A percentile compares a stretch with the other conserved stretches of the same genome.
Conservation (phyloP, 2,113 vertebrate genomes). For the Nothobranchius kuhntae region DNA sequence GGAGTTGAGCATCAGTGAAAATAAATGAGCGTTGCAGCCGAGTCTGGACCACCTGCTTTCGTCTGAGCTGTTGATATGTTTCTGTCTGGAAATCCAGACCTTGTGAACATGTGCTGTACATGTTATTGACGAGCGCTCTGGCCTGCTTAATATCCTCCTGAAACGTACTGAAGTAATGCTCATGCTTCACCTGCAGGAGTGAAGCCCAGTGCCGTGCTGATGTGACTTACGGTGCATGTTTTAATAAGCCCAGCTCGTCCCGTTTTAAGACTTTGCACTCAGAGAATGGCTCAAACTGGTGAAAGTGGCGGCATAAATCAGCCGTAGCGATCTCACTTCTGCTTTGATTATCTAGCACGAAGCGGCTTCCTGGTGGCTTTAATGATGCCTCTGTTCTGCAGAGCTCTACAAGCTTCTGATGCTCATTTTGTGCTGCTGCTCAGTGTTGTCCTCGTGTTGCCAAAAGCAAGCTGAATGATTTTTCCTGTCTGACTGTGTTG, state of each 20-base stretch:
- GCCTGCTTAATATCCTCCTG: background rate
- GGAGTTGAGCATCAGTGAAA: no score
- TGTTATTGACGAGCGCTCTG: background rate
- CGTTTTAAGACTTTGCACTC: conserved; percentile 32
- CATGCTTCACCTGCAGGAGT: conserved; percentile 6
- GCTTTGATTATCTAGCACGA: conserved; percentile 53
- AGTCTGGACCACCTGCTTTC: background rate
- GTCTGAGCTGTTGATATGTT: background rate
- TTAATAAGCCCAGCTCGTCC: conserved; percentile 46
- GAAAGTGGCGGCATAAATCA: conserved; percentile 56
- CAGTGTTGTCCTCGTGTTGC: conserved; percentile 11
- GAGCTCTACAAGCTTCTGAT: background rate
- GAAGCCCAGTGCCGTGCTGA: conserved; percentile 26
- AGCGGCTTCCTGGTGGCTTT: conserved; percentile 40
- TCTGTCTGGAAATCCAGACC: background rate
- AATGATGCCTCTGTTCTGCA: conserved; percentile 35
- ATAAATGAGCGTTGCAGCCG: background rate
- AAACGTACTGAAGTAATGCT: conserved; percentile 5
- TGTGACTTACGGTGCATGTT: conserved; percentile 34
- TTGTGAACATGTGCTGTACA: background rate
- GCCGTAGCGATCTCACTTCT: conserved; percentile 28
- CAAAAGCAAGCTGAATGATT: conserved; percentile 37
- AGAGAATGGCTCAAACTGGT: conserved; percentile 39
- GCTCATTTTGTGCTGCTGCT: conserved; percentile 30
- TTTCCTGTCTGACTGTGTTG: conserved; percentile 30